Conservation (phyloP, 2,888 invertebrate genomes). For the Xanthia icteritia region DNA sequence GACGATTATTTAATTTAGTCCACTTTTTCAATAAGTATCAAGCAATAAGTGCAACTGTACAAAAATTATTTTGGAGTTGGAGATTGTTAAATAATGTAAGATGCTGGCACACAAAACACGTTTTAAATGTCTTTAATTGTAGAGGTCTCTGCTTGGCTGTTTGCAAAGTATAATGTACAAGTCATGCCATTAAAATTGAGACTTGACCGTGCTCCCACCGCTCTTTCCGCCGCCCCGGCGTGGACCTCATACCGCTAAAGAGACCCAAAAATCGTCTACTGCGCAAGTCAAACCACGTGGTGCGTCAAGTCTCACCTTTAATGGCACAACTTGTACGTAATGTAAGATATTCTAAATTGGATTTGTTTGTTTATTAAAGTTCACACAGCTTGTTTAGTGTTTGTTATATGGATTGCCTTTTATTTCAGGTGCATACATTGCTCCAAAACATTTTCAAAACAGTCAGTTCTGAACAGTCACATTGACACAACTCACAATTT, state of each 20-base stretch:
- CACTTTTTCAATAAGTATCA: background rate
- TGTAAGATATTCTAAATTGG: background rate
- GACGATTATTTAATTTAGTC: background rate
- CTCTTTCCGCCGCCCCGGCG: no score
- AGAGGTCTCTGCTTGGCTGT: background rate
- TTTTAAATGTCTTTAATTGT: background rate
- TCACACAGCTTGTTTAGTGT: background rate
- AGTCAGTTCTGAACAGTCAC: constrained; percentile 77
- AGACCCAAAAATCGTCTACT: no score
- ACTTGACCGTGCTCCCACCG: no score
- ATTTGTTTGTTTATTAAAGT: constrained; percentile 1
- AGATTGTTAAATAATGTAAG: background rate
- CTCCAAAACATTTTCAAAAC: constrained; percentile 80
- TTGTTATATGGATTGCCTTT: constrained; percentile 5
- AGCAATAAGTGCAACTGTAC: background rate
- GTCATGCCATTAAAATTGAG: no score
- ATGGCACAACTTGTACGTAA: no score
- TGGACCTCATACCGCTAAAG: no score
- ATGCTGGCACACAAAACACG: no score
- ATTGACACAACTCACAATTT: constrained; percentile 78
- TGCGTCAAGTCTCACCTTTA: no score
- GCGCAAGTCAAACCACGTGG: no score
- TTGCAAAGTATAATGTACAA: background rate
- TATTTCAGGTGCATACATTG: constrained; percentile 83
- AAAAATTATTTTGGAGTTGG: no score